Base-by-base conservation (phyloP, 64 coral and sea anemone genomes). In the Pocillopora verrucosa region DNA sequence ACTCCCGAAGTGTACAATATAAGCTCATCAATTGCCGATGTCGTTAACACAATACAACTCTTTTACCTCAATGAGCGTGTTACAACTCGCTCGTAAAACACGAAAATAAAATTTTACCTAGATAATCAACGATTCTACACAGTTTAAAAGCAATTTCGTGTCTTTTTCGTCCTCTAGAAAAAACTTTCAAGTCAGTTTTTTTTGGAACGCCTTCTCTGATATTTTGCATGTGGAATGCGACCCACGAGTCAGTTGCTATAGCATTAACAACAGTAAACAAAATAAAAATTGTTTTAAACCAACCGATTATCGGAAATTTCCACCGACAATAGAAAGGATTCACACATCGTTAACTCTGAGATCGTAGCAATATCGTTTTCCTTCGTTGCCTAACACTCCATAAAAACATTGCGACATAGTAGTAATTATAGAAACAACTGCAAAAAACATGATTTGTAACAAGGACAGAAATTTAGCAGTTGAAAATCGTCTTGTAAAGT, bases 1-100 rank as follows among this genome's bases (percentile, higher is more conserved):
- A 85, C 64, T 35, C 35, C 1, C 70, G 22, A 85, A 70, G 22
- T 5, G 35, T 12, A 72, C 65, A 85, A 85, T 85, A 85, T 85
- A 36, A 45, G 26, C 7, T 51, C 41, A 58, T 10, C 10, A 85
- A 83, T 41, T 37, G 20, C 0, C 12, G 56, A 60, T 25, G 14
- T 59, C 16, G 19, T 15, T 59, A 24, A 85, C 37, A 26, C 65
- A 65, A 85, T 85, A 85, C 38, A 22, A 14, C 20, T 57, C 26
- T 25, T 45, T 16, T 13, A 30, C 56, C 6, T 14, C 36, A 72
- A 57, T 57, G 19, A n/a, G 3, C 13, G 59, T 35, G 60, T 72
- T 70, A 81, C 24, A 17, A 20, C 38, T 15, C 72, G 11, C 36
- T 72, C 15, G 37, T 26, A 14, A 13, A 22, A 67, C 17, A 72